phyloP scores from a whole-genome alignment of 1,140 invertebrate genomes.

The Tyrophagus putrescentiae region DNA sequence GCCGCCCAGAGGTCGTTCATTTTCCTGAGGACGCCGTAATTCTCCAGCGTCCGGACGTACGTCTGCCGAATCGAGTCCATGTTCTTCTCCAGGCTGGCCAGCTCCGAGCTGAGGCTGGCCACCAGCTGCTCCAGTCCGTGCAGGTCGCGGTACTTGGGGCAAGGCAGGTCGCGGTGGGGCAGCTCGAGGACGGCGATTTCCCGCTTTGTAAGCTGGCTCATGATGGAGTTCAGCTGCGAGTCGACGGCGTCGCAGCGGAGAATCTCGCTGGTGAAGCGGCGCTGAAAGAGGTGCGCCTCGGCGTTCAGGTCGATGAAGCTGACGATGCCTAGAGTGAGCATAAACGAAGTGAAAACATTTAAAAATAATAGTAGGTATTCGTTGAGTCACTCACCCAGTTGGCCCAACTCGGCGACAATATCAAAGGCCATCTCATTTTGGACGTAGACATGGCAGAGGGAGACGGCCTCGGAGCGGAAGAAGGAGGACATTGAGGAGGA shows the following conservation, averaged over 20 bases:
- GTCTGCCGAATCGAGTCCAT: conserved; percentile 83
- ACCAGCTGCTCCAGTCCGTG: conserved; percentile 52
- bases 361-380: no score
- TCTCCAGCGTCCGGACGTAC: conserved; percentile 77
- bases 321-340: not conserved
- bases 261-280: conserved; percentile 48
- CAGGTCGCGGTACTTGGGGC: conserved; percentile 36
- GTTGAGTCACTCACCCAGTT: conserved; percentile 34
- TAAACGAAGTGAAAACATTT: conserved; percentile 4
- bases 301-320: conserved; percentile 31
- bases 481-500: conserved; percentile 46
- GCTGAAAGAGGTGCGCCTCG: conserved; percentile 34
- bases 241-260: conserved; percentile 83
- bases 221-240: conserved; percentile 20
- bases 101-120: conserved; percentile 81
- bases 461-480: conserved; percentile 78
- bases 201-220: not conserved
- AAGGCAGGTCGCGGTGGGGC: conserved; percentile 30
- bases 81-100: conserved; percentile 79
- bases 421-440: conserved; percentile 36
- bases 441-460: conserved; percentile 45
- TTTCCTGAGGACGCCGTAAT: conserved; percentile 79
- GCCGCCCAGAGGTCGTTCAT: conserved; percentile 43
- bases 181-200: conserved; percentile 59
- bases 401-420: conserved; percentile 35